A percentile compares a stretch with the other conserved stretches of the same genome.
phyloP scores from a whole-genome alignment of 2,888 invertebrate genomes.

The Rhagophthalmus giganteus region DNA sequence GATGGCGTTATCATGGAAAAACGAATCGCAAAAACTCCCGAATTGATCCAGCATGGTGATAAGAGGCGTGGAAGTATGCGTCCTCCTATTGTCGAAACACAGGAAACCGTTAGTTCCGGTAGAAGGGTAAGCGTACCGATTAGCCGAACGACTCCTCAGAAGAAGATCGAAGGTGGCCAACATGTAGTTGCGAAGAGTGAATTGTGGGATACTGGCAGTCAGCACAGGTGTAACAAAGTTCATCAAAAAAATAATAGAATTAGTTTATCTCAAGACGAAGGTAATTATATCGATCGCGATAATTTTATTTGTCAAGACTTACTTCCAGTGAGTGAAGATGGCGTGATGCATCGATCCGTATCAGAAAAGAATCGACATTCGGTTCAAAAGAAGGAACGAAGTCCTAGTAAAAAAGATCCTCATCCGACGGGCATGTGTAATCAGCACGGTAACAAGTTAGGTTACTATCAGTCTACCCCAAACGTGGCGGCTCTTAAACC shows the following conservation, averaged over 20 bases:
- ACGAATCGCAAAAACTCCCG: conserved; percentile 8
- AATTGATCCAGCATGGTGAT: conserved; percentile 1
- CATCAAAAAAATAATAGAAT: conserved; percentile 49
- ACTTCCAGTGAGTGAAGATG: too few relatives aligned
- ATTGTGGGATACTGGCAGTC: conserved; percentile 55
- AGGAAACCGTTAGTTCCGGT: conserved; percentile 3
- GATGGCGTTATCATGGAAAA: conserved; percentile 18
- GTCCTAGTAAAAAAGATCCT: conserved; percentile 43
- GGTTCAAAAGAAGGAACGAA: conserved; percentile 46
- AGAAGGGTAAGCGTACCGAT: conserved; percentile 47
- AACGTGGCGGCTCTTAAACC: conserved; percentile 59
- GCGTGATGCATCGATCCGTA: conserved; percentile 51
- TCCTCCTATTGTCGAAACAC: conserved; percentile 3
- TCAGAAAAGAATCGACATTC: conserved; percentile 52
- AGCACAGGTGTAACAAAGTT: conserved; percentile 51
- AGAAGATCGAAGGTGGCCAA: conserved; percentile 54
- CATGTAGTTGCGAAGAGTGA: conserved; percentile 56
- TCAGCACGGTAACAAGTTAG: conserved; percentile 53
- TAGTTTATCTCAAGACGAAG: conserved; percentile 49
- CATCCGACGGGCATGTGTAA: conserved; percentile 44
- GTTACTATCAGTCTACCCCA: conserved; percentile 65
- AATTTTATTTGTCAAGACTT: too few relatives aligned
- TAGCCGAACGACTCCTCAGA: conserved; percentile 54
- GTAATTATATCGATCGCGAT: conserved; percentile 31
- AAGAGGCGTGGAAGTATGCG: conserved; percentile 16